Evolutionary conservation across 1,140 invertebrate genomes (phyloP).

Genomic region (Drosophila pseudoobscura): DNA sequence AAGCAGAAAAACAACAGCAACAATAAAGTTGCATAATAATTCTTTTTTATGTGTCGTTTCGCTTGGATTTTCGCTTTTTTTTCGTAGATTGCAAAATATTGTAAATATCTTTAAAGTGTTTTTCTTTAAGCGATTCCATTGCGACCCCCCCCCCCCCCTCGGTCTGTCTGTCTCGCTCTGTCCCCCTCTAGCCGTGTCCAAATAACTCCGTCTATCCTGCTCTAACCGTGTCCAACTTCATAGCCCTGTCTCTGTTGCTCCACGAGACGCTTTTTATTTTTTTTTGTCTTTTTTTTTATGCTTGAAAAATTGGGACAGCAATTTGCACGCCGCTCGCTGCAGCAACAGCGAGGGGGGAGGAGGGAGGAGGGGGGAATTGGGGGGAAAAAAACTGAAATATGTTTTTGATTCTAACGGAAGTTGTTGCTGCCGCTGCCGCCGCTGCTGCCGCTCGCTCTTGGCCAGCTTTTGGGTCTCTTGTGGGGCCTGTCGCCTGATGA

Average conservation of each 20-base stretch:
- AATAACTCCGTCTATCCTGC: slow-evolving; percentile 6
- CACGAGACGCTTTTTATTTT: slow-evolving; percentile 29
- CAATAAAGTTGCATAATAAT: slow-evolving; percentile 73
- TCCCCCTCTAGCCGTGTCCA: background rate
- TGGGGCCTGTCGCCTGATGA: slow-evolving; percentile 50
- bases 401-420: slow-evolving; percentile 75
- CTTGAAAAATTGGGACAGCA: slow-evolving; percentile 79
- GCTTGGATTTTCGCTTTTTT: slow-evolving; percentile 6
- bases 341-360: slow-evolving; percentile 17
- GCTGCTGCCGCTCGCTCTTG: slow-evolving; percentile 29
- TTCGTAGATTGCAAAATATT: slow-evolving; percentile 58
- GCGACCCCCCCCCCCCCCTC: background rate
- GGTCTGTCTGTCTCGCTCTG: background rate
- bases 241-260: slow-evolving; percentile 24
- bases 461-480: slow-evolving; percentile 41
- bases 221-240: slow-evolving; percentile 2
- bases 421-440: slow-evolving; percentile 32
- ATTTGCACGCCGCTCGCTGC: slow-evolving; percentile 71
- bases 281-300: slow-evolving; percentile 56
- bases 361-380: background rate
- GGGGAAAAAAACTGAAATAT: slow-evolving; percentile 35
- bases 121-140: slow-evolving; percentile 49
- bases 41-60: slow-evolving; percentile 68
- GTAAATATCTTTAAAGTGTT: slow-evolving; percentile 29
- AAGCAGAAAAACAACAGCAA: slow-evolving; percentile 32